A percentile compares a stretch with the other conserved stretches of the same genome.
These are phyloP conservation scores for Chaetodon trifasciatus DNA, from an alignment of 2,797 vertebrate species.

Conservation along the genomic window DNA sequence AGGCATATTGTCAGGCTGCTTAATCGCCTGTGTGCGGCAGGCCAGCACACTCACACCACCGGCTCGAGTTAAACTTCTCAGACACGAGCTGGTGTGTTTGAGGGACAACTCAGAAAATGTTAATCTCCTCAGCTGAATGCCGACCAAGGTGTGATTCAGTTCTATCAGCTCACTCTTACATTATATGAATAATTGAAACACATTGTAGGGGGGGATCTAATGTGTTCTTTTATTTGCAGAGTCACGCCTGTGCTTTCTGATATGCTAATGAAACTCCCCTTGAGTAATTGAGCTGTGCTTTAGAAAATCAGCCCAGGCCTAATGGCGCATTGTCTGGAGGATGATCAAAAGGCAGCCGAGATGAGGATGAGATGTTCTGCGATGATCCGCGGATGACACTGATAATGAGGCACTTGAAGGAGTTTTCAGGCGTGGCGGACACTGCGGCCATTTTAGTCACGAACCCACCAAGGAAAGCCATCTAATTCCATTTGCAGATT, in stretches of 20 bases:
- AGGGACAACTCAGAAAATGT: slow-evolving; percentile 40
- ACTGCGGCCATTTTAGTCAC: slow-evolving; percentile 30
- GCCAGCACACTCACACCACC: slow-evolving; percentile 14
- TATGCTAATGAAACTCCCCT: slow-evolving; percentile 78
- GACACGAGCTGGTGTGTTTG: slow-evolving; percentile 7
- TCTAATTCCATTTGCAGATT: slow-evolving; percentile 37
- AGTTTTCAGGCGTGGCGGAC: slow-evolving; percentile 56
- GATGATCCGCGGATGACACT: slow-evolving; percentile 56
- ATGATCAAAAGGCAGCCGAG: slow-evolving; percentile 65
- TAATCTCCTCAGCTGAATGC: slow-evolving; percentile 44
- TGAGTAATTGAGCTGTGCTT: slow-evolving; percentile 75
- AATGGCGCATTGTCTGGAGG: slow-evolving; percentile 72
- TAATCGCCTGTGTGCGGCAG: slow-evolving; percentile 24
- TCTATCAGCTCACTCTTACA: slow-evolving; percentile 41
- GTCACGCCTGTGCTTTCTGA: slow-evolving; percentile 79
- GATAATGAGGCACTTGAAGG: slow-evolving; percentile 65
- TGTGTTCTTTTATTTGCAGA: slow-evolving; percentile 81
- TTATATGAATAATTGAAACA: slow-evolving; percentile 70
- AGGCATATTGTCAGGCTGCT: slow-evolving; percentile 48
- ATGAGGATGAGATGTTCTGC: slow-evolving; percentile 66
- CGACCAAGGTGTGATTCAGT: slow-evolving; percentile 55
- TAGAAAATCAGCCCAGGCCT: slow-evolving; percentile 67
- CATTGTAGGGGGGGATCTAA: slow-evolving; percentile 56
- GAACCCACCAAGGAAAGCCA: slow-evolving; percentile 10
- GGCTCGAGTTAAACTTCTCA: slow-evolving; percentile 12